Evolutionary conservation across 1,140 invertebrate species (phyloP).

Genomic region (Drosophila kikkawai): DNA sequence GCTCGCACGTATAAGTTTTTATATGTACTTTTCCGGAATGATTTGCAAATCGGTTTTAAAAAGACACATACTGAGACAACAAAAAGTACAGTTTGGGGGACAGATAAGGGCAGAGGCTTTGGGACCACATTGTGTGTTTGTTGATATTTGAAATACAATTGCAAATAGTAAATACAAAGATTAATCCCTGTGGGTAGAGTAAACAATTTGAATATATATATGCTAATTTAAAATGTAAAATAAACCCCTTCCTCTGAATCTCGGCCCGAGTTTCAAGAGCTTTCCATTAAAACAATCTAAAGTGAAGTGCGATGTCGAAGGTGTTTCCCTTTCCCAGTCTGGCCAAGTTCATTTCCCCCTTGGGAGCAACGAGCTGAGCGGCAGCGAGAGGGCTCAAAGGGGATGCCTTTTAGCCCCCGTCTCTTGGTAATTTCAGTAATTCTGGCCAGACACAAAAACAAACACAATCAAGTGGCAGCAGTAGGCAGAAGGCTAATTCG

Average conservation of each 20-base stretch:
- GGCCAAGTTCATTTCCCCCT: conserved; percentile 45
- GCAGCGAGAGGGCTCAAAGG: conserved; percentile 12
- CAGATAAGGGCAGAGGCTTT: conserved; percentile 11
- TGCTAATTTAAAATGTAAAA: neutral
- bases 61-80: conserved; percentile 31
- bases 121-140: conserved; percentile 1
- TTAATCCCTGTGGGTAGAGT: neutral
- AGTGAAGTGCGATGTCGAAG: conserved; percentile 37
- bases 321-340: neutral
- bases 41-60: conserved; percentile 27
- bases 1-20: neutral
- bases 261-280: conserved; percentile 35
- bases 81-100: conserved; percentile 58
- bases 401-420: conserved; percentile 28
- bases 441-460: conserved; percentile 52
- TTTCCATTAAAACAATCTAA: conserved; percentile 62
- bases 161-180: neutral
- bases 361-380: conserved; percentile 19
- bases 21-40: conserved; percentile 23
- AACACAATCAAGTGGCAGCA: conserved; percentile 61
- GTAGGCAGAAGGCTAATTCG: conserved; percentile 50
- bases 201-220: neutral
- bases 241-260: neutral
- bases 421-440: conserved; percentile 23
- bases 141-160: neutral